A percentile compares a stretch with the other conserved stretches of the same genome.
Evolutionary conservation across 2,888 invertebrate genomes (phyloP).

Genomic region (Operophtera brumata): DNA sequence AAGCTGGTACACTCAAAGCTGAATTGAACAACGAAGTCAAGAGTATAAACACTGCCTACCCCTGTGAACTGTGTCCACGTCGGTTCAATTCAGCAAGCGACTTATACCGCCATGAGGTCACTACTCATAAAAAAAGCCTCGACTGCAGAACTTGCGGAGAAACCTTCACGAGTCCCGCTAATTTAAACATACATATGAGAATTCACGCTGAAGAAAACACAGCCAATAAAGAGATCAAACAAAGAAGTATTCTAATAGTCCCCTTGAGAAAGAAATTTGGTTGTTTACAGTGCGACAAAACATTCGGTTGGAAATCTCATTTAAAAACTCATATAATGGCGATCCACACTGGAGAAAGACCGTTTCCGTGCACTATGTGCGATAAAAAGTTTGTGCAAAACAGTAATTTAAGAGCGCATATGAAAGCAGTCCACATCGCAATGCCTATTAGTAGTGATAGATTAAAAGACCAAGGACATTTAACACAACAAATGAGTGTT

Average conservation of each 20-base stretch:
- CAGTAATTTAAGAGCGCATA: constrained; percentile 10
- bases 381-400: constrained; percentile 10
- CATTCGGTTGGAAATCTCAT: constrained; percentile 10
- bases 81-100: background rate
- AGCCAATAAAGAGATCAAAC: background rate
- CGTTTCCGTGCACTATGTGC: constrained; percentile 4
- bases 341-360: constrained; percentile 6
- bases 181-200: constrained; percentile 9
- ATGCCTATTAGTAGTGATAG: background rate
- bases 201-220: constrained; percentile 1
- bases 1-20: constrained; percentile 6
- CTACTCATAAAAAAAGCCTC: background rate
- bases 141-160: constrained; percentile 1
- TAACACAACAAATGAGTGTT: constrained; percentile 3
- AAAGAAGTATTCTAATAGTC: background rate
- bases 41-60: background rate
- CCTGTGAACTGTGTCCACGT: constrained; percentile 6
- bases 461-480: background rate
- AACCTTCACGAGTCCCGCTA: background rate
- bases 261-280: constrained; percentile 1
- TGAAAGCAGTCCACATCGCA: background rate
- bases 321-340: constrained; percentile 19
- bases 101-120: constrained; percentile 2
- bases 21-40: background rate
- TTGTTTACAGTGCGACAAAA: constrained; percentile 10